Evolutionary conservation across 2,888 invertebrate genomes (phyloP), one percentile per base, ranked within the genome.

Genomic region (Tachina grossa): DNA sequence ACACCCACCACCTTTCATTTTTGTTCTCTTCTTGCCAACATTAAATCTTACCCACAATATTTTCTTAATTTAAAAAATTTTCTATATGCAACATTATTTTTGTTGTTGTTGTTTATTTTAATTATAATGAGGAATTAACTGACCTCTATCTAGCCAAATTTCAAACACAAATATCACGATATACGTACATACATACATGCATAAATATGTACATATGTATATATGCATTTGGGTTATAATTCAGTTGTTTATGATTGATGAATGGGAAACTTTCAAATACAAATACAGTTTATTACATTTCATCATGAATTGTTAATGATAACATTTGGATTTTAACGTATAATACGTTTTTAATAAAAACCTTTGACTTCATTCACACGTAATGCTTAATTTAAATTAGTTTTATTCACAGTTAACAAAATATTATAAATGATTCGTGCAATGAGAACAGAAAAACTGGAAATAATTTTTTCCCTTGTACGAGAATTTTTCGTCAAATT

Each of bases 301-400:
- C 22, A 45, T 9, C 45, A 9, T 16, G 13, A 80, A 68, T 57
- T 74, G 74, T 66, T 80, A 80, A 80, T 74, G 22, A 43, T 45
- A 71, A 53, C 45, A 61, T 53, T 69, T 78, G 61, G 61, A 78
- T 71, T 53, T 16, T 14, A 14, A 47, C 16, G 53, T 16, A 45
- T 61, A 61, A 78, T 69, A 31, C 14, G 57, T 22, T 53, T 31
- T 53, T 45, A 43, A 61, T 53, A 14, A 53, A 31, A 16, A 53
- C 8, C 13, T 61, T 53, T 53, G 16, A 47, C 53, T 69, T 78
- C 61, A 69, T 78, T 55, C 47, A 9, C 16, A 55, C 1, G 10
- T 63, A 75, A 51, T 53, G 39, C 13, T 68, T 10, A 31, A 14
- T 65, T 41, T 16, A 8, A n/a, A 6, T 41, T 19, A 41, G 61